Evolutionary conservation across 2,797 vertebrate genomes (phyloP).

Genomic region (Melanotaenia trifasciata): DNA sequence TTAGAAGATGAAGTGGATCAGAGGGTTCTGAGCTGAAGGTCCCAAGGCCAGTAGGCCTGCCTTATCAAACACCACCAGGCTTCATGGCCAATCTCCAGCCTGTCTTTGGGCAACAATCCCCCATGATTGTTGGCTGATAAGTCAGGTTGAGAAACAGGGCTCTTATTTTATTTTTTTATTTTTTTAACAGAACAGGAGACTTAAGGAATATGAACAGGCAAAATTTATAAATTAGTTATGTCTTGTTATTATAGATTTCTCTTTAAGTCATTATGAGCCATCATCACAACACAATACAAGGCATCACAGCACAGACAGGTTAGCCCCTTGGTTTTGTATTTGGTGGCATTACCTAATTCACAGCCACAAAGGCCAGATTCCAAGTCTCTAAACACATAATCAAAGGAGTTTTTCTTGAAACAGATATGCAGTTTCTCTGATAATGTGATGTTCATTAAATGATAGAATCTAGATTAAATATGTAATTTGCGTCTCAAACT

Average conservation of each 20-base stretch:
- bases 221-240: too few relatives aligned
- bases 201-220: slow-evolving; percentile 16
- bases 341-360: slow-evolving; percentile 39
- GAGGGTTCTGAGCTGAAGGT: slow-evolving; percentile 60
- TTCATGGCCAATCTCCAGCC: slow-evolving; percentile 73
- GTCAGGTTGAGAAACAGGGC: slow-evolving; percentile 46
- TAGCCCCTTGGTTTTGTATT: slow-evolving; percentile 32
- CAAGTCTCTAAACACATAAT: slow-evolving; percentile 43
- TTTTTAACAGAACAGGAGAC: background rate
- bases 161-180: slow-evolving; percentile 1
- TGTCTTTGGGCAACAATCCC: slow-evolving; percentile 57
- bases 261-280: background rate
- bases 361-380: slow-evolving; percentile 12
- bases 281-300: background rate
- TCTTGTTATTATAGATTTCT: background rate
- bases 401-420: slow-evolving; percentile 49
- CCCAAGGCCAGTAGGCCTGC: slow-evolving; percentile 67
- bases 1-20: slow-evolving; percentile 77
- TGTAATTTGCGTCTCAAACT: slow-evolving; percentile 33
- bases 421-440: slow-evolving; percentile 12
- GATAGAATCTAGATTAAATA: slow-evolving; percentile 42
- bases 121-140: slow-evolving; percentile 58
- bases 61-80: slow-evolving; percentile 79
- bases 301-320: slow-evolving; percentile 8
- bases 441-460: slow-evolving; percentile 37